Evolutionary conservation across 2,797 vertebrate genomes (phyloP).

Genomic region (Sandelia bainsii): DNA sequence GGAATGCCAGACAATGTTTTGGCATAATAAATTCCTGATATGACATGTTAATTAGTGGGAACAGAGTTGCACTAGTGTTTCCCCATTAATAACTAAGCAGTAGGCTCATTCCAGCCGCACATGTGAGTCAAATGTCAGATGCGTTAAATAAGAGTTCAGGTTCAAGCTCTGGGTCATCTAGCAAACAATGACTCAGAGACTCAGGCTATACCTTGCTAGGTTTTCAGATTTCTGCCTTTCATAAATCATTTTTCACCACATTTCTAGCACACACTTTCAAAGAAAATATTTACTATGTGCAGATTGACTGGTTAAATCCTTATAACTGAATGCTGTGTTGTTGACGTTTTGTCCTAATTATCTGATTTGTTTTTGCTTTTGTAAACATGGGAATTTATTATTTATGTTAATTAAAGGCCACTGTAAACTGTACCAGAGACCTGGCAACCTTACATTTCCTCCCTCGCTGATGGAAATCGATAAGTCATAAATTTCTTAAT

Average conservation of each 20-base stretch:
- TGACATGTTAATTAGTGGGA: too few relatives aligned
- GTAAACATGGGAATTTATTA: slow-evolving; percentile 30
- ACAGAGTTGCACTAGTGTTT: too few relatives aligned
- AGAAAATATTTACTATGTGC: not conserved
- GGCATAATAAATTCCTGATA: not conserved
- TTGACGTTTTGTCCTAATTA: not conserved
- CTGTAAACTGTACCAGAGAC: slow-evolving; percentile 1
- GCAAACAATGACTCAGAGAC: not conserved
- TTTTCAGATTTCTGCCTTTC: slow-evolving; percentile 9
- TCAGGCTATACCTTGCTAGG: not conserved
- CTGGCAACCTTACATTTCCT: slow-evolving; percentile 27
- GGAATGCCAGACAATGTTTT: not conserved
- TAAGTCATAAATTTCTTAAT: slow-evolving; percentile 23
- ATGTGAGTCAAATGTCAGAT: slow-evolving; percentile 22
- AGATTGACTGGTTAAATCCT: not conserved
- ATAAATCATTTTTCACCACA: not conserved
- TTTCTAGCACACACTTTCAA: not conserved
- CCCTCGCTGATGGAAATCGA: slow-evolving; percentile 9
- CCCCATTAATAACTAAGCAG: not conserved
- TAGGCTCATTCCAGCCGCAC: slow-evolving; percentile 1
- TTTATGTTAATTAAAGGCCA: slow-evolving; percentile 35
- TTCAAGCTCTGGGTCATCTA: not conserved
- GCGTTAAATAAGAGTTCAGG: not conserved
- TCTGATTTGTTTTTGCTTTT: slow-evolving; percentile 9
- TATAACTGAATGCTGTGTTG: not conserved